Evolutionary conservation across 2,888 invertebrate species (phyloP), one percentile per base, ranked within the genome.

Genomic region (Acheta domesticus): DNA sequence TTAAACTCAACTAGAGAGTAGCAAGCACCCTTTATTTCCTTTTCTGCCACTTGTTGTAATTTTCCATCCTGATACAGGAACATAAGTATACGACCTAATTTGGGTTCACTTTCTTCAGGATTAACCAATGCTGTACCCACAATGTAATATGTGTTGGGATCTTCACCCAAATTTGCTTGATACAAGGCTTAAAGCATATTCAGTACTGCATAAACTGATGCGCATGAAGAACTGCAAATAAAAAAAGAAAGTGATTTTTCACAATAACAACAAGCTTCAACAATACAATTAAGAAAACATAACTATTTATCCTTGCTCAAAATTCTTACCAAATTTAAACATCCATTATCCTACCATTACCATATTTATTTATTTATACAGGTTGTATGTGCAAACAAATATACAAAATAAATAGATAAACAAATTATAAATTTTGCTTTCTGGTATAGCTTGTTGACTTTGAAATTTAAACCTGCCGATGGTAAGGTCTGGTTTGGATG

Each of bases 71-170:
- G 89, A 91, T 94, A 98, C 82, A 96, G 94, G 88, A 97, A 98
- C 79, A 99, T 89, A 49, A 98, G 88, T 82, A 98, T 93, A 81
- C 97, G 91, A 14, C 98, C 97, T 87, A 94, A 92, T 87, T 95
- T 98, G 0, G 98, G 97, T 86, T 99, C 99, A 0, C 96, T 93
- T 85, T 99, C 99, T 85, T 99, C 99, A 0, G 97, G 96, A 87
- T 96, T 94, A 8, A 99, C 93, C 78, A 96, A 88, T 2, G 97
- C 97, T 0, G 99, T 99, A 80, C 99, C 99, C 36, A 98, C 94
- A 20, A 98, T 92, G 87, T 94, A 99, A 88, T 99, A 99, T 5
- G 94, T 92, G 84, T 93, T 93, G 0, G 94, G 92, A 88, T 99
- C 98, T 84, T 97, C 96, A 2, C 97, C 97, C 77, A 98, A n/a